A percentile compares a stretch with the other conserved stretches of the same genome.
Conservation (phyloP, 2,888 invertebrate genomes). For the Hipparchia sbordonii region DNA sequence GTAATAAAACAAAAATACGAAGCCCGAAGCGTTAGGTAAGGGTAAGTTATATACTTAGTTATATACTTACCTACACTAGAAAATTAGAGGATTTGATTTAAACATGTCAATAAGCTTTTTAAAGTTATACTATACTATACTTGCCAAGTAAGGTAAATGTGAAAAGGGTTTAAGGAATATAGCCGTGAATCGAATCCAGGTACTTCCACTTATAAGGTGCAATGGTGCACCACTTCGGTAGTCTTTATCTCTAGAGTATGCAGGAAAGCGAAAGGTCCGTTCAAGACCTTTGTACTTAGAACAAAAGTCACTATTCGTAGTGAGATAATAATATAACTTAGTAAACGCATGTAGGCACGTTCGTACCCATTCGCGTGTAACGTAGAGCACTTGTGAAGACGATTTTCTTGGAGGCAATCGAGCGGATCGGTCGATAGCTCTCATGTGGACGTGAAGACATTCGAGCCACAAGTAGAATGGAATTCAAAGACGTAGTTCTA, state of each 20-base stretch:
- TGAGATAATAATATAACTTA: conserved; percentile 14
- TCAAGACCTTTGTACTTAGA: background rate
- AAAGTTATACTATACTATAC: no score
- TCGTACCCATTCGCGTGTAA: conserved; percentile 30
- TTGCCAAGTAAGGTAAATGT: no score
- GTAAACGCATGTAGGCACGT: conserved; percentile 30
- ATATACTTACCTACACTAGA: no score
- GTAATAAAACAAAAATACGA: no score
- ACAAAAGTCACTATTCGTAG: background rate
- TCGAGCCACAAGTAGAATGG: conserved; percentile 25
- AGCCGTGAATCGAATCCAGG: no score
- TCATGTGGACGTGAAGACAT: conserved; percentile 36
- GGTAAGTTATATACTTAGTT: no score
- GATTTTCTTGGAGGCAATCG: conserved; percentile 36
- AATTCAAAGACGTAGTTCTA: conserved; percentile 15
- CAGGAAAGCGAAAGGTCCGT: background rate
- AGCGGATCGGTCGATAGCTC: conserved; percentile 35
- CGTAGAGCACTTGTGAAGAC: conserved; percentile 31
- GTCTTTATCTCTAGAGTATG: background rate
- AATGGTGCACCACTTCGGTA: no score
- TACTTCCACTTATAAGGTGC: background rate
- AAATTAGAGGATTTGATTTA: no score
- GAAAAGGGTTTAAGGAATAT: no score
- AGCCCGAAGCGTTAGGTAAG: no score
- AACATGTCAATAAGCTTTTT: no score